Evolutionary conservation across 2,888 invertebrate genomes (phyloP), one percentile per base, ranked within the genome.

Genomic region (Biston betularia): DNA sequence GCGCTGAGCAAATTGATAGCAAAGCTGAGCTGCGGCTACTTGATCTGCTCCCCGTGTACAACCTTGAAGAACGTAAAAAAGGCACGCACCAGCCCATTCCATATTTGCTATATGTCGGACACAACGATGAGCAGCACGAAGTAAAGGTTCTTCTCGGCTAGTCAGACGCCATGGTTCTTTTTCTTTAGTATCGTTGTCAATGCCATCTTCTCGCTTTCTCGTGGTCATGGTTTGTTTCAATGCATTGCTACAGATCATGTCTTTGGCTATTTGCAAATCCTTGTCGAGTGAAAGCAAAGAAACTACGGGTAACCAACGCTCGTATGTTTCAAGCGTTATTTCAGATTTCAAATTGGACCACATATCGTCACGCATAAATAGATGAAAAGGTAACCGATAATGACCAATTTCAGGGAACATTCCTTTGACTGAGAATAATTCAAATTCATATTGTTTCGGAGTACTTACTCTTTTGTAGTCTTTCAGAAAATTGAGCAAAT

Each of bases 51-150:
- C 94, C 48, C 89, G 88, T n/a, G 89, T 86, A 75, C 92, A 92
- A 6, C 94, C 94, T 83, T 94, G 94, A 2, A 93, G 81, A 35
- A 94, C 93, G 72, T 93, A 93, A 74, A 94, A 94, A 46, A 94
- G 85, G 73, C 94, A 94, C 0, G 94, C 94, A 38, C 92, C 94
- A 24, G 94, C 94, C 94, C 94, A 94, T 83, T 94, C 94, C 90
- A 94, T 92, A 73, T 94, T 94, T 10, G 93, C 89, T 70, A 94
- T 94, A 68, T 92, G 86, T 63, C 86, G 84, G 2, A 93, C 93
- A 79, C 94, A 94, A 69, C 87, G 84, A 82, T 94, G 93, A 7
- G 94, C 94, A 38, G 92, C 87, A 34, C 92, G 88, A 46, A 94
- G 82, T 61, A 94, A 78, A 45, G 90, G 90, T 75, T 93, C 93